Base-by-base conservation (phyloP, 2,797 vertebrate species). In the Telmatherina bonti region DNA sequence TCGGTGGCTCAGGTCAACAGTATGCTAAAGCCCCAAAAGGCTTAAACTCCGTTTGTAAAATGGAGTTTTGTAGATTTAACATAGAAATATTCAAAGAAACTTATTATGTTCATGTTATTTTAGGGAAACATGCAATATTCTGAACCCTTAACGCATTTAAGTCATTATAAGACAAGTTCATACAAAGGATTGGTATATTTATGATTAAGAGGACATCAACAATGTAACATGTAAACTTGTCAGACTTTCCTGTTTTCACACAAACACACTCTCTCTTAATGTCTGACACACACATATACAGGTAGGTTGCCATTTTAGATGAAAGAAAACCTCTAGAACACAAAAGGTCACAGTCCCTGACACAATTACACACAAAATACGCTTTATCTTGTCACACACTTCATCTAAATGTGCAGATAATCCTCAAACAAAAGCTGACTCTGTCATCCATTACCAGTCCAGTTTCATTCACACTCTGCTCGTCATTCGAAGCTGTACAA, bases 381-480 rank as follows among this genome's bases (percentile, higher is more conserved):
- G 30, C 43, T 55, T 55, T 27, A 5, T 51, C 33, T n/a, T 27
- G 31, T 68, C 66, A 51, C 43, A 15, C 36, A 41, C 38, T 41
- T 41, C 38, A 41, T 41, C 38, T 16, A 41, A 41, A 15, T 7
- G 38, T 41, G 38, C 38, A 41, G 15, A 41, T 41, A 41, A 41
- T 41, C 38, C 38, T 41, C 38, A 41, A 41, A 41, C 38, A 18
- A 41, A 41, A 6, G 38, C 38, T 18, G 38, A 30, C 24, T 16
- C 53, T 16, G 26, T 62, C 49, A 55, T 70, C 31, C 18, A 63
- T 49, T 63, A 57, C 52, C 52, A 36, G 22, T n/a, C 13, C 29
- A 27, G 58, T 62, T 62, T 26, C 45, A 54, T 70, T 54, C 29
- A 18, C n/a, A 20, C n/a, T 54, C 58, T 70, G 49, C 57, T 30